Evolutionary conservation across 1,140 invertebrate species (phyloP), one percentile per base, ranked within the genome.

Genomic region (Brachionus plicatilis): DNA sequence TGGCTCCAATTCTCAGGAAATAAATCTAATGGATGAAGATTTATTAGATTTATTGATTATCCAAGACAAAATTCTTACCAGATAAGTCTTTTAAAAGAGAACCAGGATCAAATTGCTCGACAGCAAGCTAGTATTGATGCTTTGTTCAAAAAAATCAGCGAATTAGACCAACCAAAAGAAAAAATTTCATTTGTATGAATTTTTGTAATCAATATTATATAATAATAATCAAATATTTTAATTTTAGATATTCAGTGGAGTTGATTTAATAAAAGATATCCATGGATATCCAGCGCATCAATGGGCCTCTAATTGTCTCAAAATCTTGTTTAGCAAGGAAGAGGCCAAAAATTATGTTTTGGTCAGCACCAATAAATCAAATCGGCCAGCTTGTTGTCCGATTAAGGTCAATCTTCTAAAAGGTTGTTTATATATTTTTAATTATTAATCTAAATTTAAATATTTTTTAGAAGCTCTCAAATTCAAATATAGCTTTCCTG

Each of bases 231-330:
- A 47, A 47, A 1, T 47, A 47, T 47, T 47, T 47, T 47, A 47
- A 47, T 65, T 24, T 65, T 17, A 65, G 56, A 4, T 65, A 2
- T 7, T 20, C 24, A 68, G n/a, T 68, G 65, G 65, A 14, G 1
- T 8, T 29, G 65, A 68, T 29, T 68, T 68, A 29, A 37, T 68
- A 29, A 68, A 29, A 29, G 65, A 68, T 68, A 14, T 68, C 4
- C 27, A 68, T 68, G 65, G 65, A 68, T 68, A 68, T 68, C 65
- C 27, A 29, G 65, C 65, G 4, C 65, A 68, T 68, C 65, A 68
- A 68, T 68, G 12, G 65, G 65, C 65, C 12, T 24, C 65, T 5
- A 68, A 68, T 29, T 68, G 65, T 68, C 12, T 68, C 2, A 29
- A 24, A 68, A 29, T 68, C 29, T 29, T 68, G 20, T 68, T 68